Conservation (phyloP, 2,113 vertebrate genomes). For the Ceyx melanurus region DNA sequence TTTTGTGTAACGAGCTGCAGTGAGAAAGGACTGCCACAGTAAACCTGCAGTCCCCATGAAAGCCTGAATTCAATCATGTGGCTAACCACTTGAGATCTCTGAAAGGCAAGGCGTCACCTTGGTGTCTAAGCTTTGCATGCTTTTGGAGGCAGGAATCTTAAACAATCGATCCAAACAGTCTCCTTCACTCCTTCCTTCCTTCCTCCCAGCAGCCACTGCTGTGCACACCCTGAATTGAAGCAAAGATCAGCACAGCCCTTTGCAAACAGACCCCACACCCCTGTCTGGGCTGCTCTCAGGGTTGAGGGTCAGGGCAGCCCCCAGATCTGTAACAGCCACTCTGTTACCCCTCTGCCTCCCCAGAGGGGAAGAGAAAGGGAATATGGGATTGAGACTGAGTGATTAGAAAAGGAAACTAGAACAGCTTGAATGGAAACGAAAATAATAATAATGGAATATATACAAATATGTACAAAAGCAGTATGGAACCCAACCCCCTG, state of each 20-base stretch:
- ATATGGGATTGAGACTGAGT: too few relatives aligned
- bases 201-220: background rate
- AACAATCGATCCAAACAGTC: background rate
- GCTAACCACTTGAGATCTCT: background rate
- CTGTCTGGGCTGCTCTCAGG: background rate
- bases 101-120: background rate
- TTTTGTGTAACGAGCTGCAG: slow-evolving; percentile 4
- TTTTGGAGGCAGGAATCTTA: background rate
- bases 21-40: background rate
- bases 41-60: background rate
- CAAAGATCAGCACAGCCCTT: background rate
- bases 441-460: too few relatives aligned
- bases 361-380: too few relatives aligned
- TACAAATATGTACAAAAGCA: too few relatives aligned
- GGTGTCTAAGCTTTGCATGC: background rate
- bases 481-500: too few relatives aligned
- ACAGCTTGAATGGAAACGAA: too few relatives aligned
- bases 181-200: background rate
- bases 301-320: too few relatives aligned
- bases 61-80: background rate
- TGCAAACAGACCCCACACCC: fast-evolving
- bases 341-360: too few relatives aligned
- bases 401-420: too few relatives aligned
- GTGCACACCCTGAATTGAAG: fast-evolving
- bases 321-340: too few relatives aligned